Conservation (phyloP, 2,113 vertebrate genomes). For the Mesembrinibis cayennensis region DNA sequence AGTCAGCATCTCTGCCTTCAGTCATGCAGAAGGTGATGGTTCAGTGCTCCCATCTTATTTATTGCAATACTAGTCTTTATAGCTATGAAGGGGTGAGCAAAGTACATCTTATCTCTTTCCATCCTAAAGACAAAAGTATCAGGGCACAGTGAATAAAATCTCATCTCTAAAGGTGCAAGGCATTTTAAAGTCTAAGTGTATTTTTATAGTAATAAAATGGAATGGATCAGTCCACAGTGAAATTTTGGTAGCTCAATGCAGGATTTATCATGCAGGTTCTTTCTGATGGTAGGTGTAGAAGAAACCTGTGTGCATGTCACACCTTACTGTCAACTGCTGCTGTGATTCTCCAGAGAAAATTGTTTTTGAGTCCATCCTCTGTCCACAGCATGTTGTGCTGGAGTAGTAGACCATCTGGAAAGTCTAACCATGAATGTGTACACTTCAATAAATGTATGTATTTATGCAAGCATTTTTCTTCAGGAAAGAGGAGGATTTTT, state of each 20-base stretch:
- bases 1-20: constrained; percentile 23
- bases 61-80: background rate
- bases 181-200: background rate
- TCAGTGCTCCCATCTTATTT: constrained; percentile 1
- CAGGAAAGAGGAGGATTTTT: background rate
- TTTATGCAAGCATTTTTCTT: background rate
- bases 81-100: background rate
- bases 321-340: background rate
- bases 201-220: background rate
- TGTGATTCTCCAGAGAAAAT: background rate
- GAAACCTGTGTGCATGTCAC: background rate
- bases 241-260: background rate
- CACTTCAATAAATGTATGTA: background rate
- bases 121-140: background rate
- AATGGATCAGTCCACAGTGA: background rate
- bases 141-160: background rate
- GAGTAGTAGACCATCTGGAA: background rate
- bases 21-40: constrained; percentile 9
- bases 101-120: background rate
- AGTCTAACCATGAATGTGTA: background rate
- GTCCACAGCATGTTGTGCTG: background rate
- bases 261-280: background rate
- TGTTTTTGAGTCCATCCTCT: background rate
- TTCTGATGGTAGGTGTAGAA: background rate
- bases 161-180: background rate